These are phyloP conservation scores for Chaetodon trifasciatus DNA, from an alignment of 2,797 vertebrate species.

Conservation along the genomic window DNA sequence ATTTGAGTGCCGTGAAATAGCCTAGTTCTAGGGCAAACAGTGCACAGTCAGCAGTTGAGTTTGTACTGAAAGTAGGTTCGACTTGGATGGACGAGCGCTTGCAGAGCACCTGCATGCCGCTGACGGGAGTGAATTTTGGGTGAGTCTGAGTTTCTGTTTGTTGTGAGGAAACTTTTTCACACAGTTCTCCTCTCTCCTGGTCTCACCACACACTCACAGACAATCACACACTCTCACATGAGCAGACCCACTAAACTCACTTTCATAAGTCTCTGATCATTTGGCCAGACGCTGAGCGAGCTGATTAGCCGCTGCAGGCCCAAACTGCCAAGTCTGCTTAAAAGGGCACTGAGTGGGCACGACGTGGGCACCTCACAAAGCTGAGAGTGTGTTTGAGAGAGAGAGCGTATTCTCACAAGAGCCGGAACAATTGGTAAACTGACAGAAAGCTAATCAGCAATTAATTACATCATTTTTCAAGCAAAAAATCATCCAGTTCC, in stretches of 20 bases:
- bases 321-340: constrained; percentile 65
- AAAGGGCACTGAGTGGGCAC: constrained; percentile 56
- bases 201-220: constrained; percentile 34
- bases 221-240: constrained; percentile 45
- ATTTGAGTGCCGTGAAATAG: constrained; percentile 2
- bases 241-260: constrained; percentile 69
- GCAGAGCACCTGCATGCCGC: constrained; percentile 23
- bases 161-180: constrained; percentile 63
- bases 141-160: constrained; percentile 66
- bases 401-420: neutral
- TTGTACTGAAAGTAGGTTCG: neutral
- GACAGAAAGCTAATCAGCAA: neutral
- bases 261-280: constrained; percentile 69
- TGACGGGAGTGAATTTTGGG: constrained; percentile 41
- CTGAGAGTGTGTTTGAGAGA: constrained; percentile 24
- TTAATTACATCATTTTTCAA: neutral
- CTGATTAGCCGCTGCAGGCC: constrained; percentile 73
- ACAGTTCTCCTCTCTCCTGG: constrained; percentile 27
- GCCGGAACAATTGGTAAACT: neutral
- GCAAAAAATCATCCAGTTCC: neutral
- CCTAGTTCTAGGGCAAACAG: constrained; percentile 2
- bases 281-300: constrained; percentile 67
- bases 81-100: constrained; percentile 16
- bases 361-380: constrained; percentile 39
- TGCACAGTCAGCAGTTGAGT: neutral